Conservation (phyloP, 2,888 invertebrate species). For the Lamellibrachia columna region DNA sequence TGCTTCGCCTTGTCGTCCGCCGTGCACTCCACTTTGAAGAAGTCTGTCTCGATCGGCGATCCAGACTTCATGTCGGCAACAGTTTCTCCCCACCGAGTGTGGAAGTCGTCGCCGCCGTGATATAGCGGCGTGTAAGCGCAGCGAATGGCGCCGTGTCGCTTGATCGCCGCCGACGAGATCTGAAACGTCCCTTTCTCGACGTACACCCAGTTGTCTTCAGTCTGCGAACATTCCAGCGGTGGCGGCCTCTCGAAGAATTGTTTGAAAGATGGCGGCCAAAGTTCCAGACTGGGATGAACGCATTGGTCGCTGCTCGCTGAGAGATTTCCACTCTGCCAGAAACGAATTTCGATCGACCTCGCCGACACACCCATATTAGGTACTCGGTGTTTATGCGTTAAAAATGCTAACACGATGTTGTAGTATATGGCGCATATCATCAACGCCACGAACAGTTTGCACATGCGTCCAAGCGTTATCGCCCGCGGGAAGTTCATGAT, state of each 20-base stretch:
- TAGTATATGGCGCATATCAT: background rate
- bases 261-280: constrained; percentile 78
- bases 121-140: constrained; percentile 71
- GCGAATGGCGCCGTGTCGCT: constrained; percentile 65
- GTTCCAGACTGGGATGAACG: constrained; percentile 74
- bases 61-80: constrained; percentile 39
- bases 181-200: constrained; percentile 74
- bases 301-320: constrained; percentile 63
- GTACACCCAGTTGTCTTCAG: constrained; percentile 79
- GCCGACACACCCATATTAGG: no score
- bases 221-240: constrained; percentile 72
- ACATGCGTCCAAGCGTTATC: background rate
- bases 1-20: constrained; percentile 68
- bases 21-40: constrained; percentile 57
- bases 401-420: background rate
- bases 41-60: constrained; percentile 51
- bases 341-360: no score
- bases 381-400: background rate
- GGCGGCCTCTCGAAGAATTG: constrained; percentile 75
- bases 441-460: background rate
- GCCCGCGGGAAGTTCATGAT: background rate
- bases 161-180: constrained; percentile 69
- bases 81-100: background rate
- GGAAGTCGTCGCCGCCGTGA: constrained; percentile 45
- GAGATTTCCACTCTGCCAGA: background rate